Base-by-base conservation (phyloP, 2,888 invertebrate species). In the Sympetrum striolatum region DNA sequence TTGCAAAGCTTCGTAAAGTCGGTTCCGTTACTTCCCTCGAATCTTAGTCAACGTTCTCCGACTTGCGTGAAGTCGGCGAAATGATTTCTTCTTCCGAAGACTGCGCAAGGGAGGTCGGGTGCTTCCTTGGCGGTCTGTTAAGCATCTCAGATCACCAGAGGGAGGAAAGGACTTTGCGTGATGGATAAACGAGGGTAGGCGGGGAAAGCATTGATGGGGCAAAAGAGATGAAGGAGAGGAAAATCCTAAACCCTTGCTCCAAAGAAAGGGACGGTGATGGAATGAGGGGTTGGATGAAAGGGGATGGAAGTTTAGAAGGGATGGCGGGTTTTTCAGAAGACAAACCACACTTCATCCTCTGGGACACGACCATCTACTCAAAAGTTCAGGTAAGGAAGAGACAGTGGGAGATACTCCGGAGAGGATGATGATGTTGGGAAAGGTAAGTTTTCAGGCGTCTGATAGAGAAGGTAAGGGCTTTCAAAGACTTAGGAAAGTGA, bases 121-220 rank as follows among this genome's bases (percentile, higher is more conserved):
- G 35, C 58, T 64, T 39, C 58, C 86, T n/a, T 39, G n/a, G 60
- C 86, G 86, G 86, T 86, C 86, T 86, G 60, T 60, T 86, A 86
- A 86, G 86, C 58, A 86, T 86, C 86, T 86, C 60, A 22, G 82
- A n/a, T 25, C 35, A 58, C 58, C 58, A 18, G 82, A 80, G 35
- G 82, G 82, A 31, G 25, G 25, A 48, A n/a, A 48, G 82, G 86
- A 86, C 60, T n/a, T 39, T 64, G 58, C 86, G 60, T 60, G 86
- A 86, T 60, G 86, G 86, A 86, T 86, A 86, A 86, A 86, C 86
- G 60, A 86, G 86, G 86, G 86, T 60, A 31, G 60, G 60, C 58
- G 22, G 60, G 35, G 15, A 31, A 53, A 8, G 35, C 15, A 31
- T 12, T 8, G 18, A 44, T 10, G 81, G 44, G 44, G 44, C 31